These are phyloP conservation scores for Xanthia togata DNA, from an alignment of 2,888 invertebrate species.

Conservation along the genomic window DNA sequence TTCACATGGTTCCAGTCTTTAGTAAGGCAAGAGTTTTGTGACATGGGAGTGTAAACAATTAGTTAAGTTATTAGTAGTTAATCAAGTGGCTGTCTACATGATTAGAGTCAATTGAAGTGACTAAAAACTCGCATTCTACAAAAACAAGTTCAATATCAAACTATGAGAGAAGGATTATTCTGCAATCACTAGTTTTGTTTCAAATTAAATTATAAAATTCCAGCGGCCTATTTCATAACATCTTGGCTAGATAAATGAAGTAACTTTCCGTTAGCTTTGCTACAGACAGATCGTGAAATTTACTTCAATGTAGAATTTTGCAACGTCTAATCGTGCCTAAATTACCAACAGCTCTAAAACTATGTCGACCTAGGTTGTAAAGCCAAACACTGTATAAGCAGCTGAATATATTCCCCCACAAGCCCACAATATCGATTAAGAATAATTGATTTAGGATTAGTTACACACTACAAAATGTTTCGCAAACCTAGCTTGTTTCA, in stretches of 20 bases:
- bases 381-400: too few species aligned
- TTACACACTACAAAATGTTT: too few species aligned
- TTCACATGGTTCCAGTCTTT: background rate
- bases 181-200: constrained; percentile 7
- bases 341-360: background rate
- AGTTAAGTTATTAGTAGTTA: background rate
- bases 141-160: background rate
- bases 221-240: constrained; percentile 33
- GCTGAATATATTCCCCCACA: background rate
- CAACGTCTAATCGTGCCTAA: constrained; percentile 4
- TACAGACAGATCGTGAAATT: constrained; percentile 34
- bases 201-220: constrained; percentile 19
- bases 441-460: too few species aligned
- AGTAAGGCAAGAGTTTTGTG: background rate
- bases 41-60: background rate
- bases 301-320: constrained; percentile 32
- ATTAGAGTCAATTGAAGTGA: background rate
- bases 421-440: constrained; percentile 8
- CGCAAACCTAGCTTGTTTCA: too few species aligned
- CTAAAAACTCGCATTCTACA: background rate
- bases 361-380: background rate
- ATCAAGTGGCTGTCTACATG: background rate
- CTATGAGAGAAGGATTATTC: background rate
- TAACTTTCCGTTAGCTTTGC: constrained; percentile 19
- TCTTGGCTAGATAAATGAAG: constrained; percentile 10